Conservation (phyloP, 2,888 invertebrate genomes). For the Tillus elongatus region DNA sequence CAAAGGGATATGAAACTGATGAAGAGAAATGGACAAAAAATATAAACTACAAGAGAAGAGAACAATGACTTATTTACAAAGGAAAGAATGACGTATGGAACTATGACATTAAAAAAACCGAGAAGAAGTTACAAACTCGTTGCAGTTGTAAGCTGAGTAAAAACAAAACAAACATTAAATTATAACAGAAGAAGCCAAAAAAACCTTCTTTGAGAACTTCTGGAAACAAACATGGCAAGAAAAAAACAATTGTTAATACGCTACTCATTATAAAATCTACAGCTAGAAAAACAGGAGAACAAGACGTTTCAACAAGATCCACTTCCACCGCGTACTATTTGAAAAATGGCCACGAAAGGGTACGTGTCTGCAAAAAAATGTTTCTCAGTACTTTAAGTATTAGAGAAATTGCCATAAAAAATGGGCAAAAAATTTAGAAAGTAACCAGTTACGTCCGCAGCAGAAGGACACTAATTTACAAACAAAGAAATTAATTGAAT, state of each 20-base stretch:
- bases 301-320: neutral
- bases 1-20: slow-evolving; percentile 1
- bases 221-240: neutral
- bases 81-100: slow-evolving; percentile 2
- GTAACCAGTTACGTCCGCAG: neutral
- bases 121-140: neutral
- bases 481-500: slow-evolving; percentile 2
- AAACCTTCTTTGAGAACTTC: neutral
- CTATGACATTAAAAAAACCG: neutral
- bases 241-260: neutral
- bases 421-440: neutral
- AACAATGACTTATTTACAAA: neutral
- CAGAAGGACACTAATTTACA: too few species aligned
- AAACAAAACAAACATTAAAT: neutral
- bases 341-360: neutral
- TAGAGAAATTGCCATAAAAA: neutral
- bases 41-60: slow-evolving; percentile 2
- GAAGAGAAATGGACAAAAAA: neutral
- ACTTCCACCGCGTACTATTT: neutral
- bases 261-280: neutral
- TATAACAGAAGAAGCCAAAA: neutral
- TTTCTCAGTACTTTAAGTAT: slow-evolving; percentile 1
- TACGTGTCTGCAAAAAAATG: neutral
- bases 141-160: slow-evolving; percentile 4
- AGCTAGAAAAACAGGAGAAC: neutral